Base-by-base conservation (phyloP, 2,888 invertebrate genomes). In the Sclerodermus sp. region DNA sequence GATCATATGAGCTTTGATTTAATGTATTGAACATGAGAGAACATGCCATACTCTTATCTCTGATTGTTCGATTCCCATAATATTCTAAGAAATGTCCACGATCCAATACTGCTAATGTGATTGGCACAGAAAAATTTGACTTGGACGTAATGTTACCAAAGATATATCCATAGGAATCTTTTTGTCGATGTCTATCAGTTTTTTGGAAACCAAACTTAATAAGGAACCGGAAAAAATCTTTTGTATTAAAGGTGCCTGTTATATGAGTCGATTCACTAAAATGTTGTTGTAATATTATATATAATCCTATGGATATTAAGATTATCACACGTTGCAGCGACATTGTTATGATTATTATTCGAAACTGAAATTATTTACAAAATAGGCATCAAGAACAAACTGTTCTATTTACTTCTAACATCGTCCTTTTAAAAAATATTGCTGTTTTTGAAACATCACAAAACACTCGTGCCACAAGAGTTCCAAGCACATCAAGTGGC, bases 131-230 rank as follows among this genome's bases (percentile, higher is more conserved):
- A 67, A 89, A 87, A 48, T 84, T 82, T 41, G 83, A 80, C 58
- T 81, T 83, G 0, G 91, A 85, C 18, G 96, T 93, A 41, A 97
- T 86, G 78, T 97, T 97, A 12, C 98, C 98, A 77, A 93, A 98
- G 67, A 98, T 93, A 79, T 93, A 97, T 42, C 97, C 97, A 79
- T 90, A 90, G 60, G 95, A 93, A 71, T 91, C 88, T 65, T 87
- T 88, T 68, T 88, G 86, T 64, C 89, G 87, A 77, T 93, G 89
- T 38, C 88, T 84, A 77, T 94, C 93, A 12, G 96, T 96, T 80
- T 96, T 95, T 80, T 97, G 96, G 77, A 97, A 93, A 50, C 96
- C 97, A 79, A 96, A 98, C 79, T 96, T 96, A 16, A 93, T 86
- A 45, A 98, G 82, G 79, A 97, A 95, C 79, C 90, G 89, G 76